A percentile compares a stretch with the other conserved stretches of the same genome.
These are phyloP conservation scores for Rhizomys pruinosus DNA, from an alignment of 2,113 vertebrate species.

Conservation along the genomic window DNA sequence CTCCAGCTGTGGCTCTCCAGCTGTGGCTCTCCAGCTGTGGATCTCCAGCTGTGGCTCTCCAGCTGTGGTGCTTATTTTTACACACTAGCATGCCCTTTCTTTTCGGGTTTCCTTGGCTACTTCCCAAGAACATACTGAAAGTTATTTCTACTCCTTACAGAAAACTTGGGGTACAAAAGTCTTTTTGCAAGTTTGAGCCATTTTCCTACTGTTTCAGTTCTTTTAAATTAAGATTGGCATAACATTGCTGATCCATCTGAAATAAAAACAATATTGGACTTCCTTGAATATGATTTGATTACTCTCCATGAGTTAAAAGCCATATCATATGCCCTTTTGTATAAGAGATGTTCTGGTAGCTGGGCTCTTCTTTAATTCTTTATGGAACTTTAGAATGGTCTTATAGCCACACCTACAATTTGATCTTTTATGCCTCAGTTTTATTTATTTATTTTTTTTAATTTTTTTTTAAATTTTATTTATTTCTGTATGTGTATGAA, in stretches of 20 bases:
- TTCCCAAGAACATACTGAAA: not conserved
- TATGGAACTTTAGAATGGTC: not conserved
- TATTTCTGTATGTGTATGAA: too few species aligned
- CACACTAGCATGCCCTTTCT: not conserved
- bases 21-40: too few species aligned
- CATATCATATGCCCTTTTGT: not conserved
- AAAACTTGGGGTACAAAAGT: not conserved
- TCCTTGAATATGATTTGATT: constrained; percentile 12
- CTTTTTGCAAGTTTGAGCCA: constrained; percentile 33
- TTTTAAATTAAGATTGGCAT: not conserved
- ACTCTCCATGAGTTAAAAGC: not conserved
- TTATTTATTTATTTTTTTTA: too few species aligned
- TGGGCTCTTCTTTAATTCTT: not conserved
- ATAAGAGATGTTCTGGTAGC: not conserved
- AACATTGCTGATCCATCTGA: not conserved
- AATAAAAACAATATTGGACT: constrained; percentile 9
- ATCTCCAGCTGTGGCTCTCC: not conserved
- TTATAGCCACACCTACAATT: constrained; percentile 11
- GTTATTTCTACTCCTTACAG: not conserved
- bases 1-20: too few species aligned
- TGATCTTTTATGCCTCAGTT: not conserved
- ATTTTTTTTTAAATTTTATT: too few species aligned
- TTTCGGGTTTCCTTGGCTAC: not conserved
- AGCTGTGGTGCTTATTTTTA: not conserved
- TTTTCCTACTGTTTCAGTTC: not conserved